phyloP scores from a whole-genome alignment of 92 coral and sea anemone species.

The Pocillopora meandrina region DNA sequence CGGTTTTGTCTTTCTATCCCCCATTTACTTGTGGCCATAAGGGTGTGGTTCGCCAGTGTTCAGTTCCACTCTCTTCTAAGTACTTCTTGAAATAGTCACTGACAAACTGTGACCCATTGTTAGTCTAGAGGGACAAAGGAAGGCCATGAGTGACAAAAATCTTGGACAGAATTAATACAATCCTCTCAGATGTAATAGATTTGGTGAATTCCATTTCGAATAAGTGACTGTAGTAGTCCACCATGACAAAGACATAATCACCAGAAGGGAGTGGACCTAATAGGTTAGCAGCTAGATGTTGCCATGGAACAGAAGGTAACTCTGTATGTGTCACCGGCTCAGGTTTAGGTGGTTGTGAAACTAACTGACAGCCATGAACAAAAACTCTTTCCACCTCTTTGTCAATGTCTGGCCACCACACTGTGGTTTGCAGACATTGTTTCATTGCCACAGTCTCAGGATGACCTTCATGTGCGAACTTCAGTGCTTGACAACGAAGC shows the following conservation, averaged over 20 bases:
- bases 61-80: constrained; percentile 40
- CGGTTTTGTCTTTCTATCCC: constrained; percentile 41
- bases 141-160: constrained; percentile 2
- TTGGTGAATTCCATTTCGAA: constrained; percentile 12
- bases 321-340: constrained; percentile 30
- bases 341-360: constrained; percentile 9
- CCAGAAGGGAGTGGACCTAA: constrained; percentile 52
- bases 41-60: constrained; percentile 44
- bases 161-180: constrained; percentile 6
- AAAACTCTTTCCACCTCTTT: constrained; percentile 30
- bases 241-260: constrained; percentile 24
- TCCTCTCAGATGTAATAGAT: constrained; percentile 11
- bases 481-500: constrained; percentile 28
- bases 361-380: constrained; percentile 42
- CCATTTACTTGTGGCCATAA: constrained; percentile 21
- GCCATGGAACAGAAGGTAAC: constrained; percentile 36
- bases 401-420: constrained; percentile 2
- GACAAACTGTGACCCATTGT: constrained; percentile 37
- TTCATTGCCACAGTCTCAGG: constrained; percentile 52
- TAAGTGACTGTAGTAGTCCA: constrained; percentile 9
- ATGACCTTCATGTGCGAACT: constrained; percentile 54
- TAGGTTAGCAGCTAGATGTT: constrained; percentile 42
- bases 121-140: constrained; percentile 6
- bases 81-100: constrained; percentile 25
- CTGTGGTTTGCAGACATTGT: constrained; percentile 27